A percentile compares a stretch with the other conserved stretches of the same genome.
phyloP scores from a whole-genome alignment of 2,113 vertebrate species.

The Formicarius rufipectus region DNA sequence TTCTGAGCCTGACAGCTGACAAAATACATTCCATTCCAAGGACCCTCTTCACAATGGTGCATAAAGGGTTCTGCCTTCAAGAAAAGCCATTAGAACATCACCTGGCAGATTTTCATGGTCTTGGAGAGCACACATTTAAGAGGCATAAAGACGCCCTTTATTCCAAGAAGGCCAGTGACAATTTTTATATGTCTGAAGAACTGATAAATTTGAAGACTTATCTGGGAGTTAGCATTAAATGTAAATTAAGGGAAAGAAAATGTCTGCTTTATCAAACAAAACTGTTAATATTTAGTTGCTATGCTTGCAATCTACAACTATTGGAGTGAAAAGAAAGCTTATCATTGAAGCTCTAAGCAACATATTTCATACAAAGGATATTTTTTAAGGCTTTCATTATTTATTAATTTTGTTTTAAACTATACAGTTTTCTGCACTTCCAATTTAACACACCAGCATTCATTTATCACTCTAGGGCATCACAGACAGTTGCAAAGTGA shows the following conservation, averaged over 20 bases:
- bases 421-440: slow-evolving; percentile 60
- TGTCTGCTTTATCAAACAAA: background rate
- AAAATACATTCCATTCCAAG: background rate
- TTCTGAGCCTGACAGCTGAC: background rate
- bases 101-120: background rate
- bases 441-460: slow-evolving; percentile 67
- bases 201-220: background rate
- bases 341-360: background rate
- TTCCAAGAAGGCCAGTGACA: background rate
- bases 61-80: background rate
- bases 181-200: background rate
- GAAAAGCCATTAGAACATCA: background rate
- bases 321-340: background rate
- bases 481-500: slow-evolving; percentile 62
- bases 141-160: background rate
- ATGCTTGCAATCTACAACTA: background rate
- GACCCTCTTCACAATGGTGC: background rate
- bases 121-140: background rate
- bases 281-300: background rate
- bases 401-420: slow-evolving; percentile 62
- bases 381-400: slow-evolving; percentile 10
- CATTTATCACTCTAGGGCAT: slow-evolving; percentile 65
- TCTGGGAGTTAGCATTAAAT: background rate
- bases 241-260: background rate
- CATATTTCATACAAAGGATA: slow-evolving; percentile 4